Evolutionary conservation across 2,113 vertebrate species (phyloP).

Genomic region (Tetraodon nigroviridis): DNA sequence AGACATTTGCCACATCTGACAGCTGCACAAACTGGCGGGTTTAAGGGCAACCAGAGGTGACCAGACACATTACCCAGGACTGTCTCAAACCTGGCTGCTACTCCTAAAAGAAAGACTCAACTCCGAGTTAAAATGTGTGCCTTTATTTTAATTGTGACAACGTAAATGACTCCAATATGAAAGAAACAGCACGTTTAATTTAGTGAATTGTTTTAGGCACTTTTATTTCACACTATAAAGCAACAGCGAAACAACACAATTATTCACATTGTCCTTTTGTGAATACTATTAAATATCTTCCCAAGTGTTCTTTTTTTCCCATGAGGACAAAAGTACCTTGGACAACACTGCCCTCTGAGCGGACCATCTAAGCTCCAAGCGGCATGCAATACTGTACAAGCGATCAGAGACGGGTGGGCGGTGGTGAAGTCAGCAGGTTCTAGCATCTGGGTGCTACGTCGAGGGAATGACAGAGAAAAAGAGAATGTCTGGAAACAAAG

Average conservation of each 20-base stretch:
- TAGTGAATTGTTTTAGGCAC: conserved; percentile 56
- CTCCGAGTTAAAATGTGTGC: background rate
- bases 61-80: conserved; percentile 30
- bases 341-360: background rate
- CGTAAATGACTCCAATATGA: background rate
- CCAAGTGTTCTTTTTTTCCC: background rate
- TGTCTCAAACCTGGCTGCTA: conserved; percentile 3
- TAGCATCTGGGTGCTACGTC: background rate
- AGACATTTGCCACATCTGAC: conserved; percentile 4
- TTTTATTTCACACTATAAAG: conserved; percentile 55
- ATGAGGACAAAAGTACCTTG: conserved; percentile 6
- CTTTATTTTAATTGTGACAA: background rate
- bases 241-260: conserved; percentile 30
- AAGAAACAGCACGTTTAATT: background rate
- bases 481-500: background rate
- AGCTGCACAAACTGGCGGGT: conserved; percentile 11
- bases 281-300: background rate
- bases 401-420: background rate
- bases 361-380: background rate
- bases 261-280: conserved; percentile 17
- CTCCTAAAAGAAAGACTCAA: background rate
- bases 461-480: conserved; percentile 39
- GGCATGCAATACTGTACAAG: conserved; percentile 32
- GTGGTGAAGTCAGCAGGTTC: conserved; percentile 3
- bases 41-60: conserved; percentile 38